Conservation (phyloP, 2,888 invertebrate genomes). For the Leptinotarsa peninsularis region DNA sequence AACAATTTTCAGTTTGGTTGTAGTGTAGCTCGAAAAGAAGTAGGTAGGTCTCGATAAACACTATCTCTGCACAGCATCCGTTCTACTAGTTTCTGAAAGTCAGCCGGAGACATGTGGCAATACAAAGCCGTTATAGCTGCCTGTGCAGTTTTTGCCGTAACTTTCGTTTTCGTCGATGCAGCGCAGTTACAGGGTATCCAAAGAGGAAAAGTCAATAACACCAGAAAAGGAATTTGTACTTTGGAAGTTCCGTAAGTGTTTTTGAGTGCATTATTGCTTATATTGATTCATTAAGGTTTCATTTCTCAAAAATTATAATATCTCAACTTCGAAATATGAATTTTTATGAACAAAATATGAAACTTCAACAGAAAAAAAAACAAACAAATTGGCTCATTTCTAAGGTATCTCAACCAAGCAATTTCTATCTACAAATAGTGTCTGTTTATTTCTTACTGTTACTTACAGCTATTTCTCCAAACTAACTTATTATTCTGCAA, state of each 20-base stretch:
- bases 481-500: no score
- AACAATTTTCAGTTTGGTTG: background rate
- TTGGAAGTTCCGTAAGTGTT: slow-evolving; percentile 75
- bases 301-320: no score
- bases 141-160: slow-evolving; percentile 27
- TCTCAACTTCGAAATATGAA: no score
- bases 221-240: slow-evolving; percentile 70
- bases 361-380: no score
- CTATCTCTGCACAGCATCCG: slow-evolving; percentile 9
- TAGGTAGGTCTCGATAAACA: slow-evolving; percentile 18
- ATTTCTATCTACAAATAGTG: no score
- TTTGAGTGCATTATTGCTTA: background rate
- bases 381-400: no score
- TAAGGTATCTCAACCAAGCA: no score
- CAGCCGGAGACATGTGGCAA: slow-evolving; percentile 29
- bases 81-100: slow-evolving; percentile 17
- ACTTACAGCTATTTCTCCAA: no score
- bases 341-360: no score
- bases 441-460: no score
- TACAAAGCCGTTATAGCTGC: slow-evolving; percentile 26
- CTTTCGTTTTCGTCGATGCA: slow-evolving; percentile 27
- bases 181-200: slow-evolving; percentile 38
- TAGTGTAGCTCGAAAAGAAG: slow-evolving; percentile 20
- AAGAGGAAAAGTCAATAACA: slow-evolving; percentile 32
- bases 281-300: no score